Conservation (phyloP, 1,140 invertebrate species). For the Drosophila lacteicornis region DNA sequence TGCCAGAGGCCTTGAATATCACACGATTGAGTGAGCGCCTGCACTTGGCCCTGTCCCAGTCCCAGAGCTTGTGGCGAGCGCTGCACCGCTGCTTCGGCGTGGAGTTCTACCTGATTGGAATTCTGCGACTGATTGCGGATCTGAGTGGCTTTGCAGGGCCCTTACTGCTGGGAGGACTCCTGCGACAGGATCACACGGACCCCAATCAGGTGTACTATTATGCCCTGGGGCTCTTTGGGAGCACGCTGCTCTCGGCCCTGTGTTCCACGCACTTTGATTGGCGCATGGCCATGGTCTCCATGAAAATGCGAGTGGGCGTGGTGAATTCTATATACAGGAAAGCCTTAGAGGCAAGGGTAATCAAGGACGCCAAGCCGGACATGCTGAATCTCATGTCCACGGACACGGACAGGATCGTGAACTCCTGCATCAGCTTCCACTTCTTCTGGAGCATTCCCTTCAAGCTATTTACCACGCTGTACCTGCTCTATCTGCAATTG, state of each 20-base stretch:
- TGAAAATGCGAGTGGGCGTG: slow-evolving; percentile 94
- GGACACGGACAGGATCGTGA: slow-evolving; percentile 97
- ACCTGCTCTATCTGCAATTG: slow-evolving; percentile 94
- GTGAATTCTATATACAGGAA: slow-evolving; percentile 95
- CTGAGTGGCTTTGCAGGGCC: slow-evolving; percentile 94
- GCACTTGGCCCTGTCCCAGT: slow-evolving; percentile 63
- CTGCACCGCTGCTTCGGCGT: slow-evolving; percentile 93
- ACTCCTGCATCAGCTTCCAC: slow-evolving; percentile 98
- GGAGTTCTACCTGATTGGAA: slow-evolving; percentile 95
- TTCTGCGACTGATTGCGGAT: slow-evolving; percentile 94
- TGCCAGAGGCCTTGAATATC: slow-evolving; percentile 87
- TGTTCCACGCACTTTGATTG: slow-evolving; percentile 96
- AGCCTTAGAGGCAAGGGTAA: slow-evolving; percentile 87
- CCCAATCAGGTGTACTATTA: slow-evolving; percentile 90
- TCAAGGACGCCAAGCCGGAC: slow-evolving; percentile 86
- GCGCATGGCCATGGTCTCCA: slow-evolving; percentile 92
- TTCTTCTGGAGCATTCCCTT: slow-evolving; percentile 97
- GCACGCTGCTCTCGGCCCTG: slow-evolving; percentile 90
- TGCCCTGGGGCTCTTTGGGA: slow-evolving; percentile 89
- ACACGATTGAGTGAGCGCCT: slow-evolving; percentile 67
- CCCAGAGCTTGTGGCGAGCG: slow-evolving; percentile 88
- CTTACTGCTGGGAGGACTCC: slow-evolving; percentile 88
- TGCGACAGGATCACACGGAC: slow-evolving; percentile 61
- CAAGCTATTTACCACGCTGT: slow-evolving; percentile 92
- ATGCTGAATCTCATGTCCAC: slow-evolving; percentile 99